A percentile compares a stretch with the other conserved stretches of the same genome.
Evolutionary conservation across 2,888 invertebrate species (phyloP).

Genomic region (Nephrotoma appendiculata): DNA sequence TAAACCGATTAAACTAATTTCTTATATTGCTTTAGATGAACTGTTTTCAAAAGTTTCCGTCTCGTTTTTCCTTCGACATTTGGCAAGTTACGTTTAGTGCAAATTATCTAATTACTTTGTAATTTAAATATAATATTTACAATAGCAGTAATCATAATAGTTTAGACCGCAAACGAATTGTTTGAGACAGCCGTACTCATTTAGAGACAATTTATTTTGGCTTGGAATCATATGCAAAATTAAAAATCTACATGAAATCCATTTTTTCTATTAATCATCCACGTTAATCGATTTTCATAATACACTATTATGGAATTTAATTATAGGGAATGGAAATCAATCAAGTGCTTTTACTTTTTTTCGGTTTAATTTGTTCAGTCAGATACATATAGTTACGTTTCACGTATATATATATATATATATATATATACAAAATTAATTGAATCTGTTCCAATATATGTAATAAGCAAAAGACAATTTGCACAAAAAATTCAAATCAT

Average conservation of each 20-base stretch:
- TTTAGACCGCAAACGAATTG: neutral
- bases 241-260: neutral
- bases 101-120: no score
- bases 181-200: neutral
- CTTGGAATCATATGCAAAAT: neutral
- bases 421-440: neutral
- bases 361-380: neutral
- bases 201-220: neutral
- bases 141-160: no score
- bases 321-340: neutral
- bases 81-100: no score
- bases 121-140: no score
- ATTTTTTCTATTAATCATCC: neutral
- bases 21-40: no score
- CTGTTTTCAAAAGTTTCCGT: no score
- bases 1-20: no score
- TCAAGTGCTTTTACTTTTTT: neutral
- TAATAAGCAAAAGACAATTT: neutral
- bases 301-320: neutral
- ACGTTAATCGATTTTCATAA: neutral
- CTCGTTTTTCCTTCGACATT: no score
- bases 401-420: no score
- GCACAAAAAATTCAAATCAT: neutral
- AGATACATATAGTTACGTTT: neutral
- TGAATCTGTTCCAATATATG: neutral